Evolutionary conservation across 2,888 invertebrate genomes (phyloP).

Genomic region (Pantelozetes paolii): DNA sequence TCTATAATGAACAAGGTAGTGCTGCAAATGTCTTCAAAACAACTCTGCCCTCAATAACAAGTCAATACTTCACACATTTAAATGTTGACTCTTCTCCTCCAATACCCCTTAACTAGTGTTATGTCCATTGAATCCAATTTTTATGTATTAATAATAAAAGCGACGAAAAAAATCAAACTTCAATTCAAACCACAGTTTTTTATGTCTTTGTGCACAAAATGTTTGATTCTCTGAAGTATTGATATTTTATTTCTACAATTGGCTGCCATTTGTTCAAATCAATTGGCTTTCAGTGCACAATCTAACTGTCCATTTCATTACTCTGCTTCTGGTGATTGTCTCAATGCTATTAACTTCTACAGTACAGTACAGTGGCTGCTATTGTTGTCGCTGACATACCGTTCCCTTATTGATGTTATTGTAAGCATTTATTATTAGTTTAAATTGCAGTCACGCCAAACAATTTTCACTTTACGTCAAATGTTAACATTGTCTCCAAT

Average conservation of each 20-base stretch:
- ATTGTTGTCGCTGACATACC: neutral
- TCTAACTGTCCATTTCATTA: neutral
- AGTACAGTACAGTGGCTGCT: too few species aligned
- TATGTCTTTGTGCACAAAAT: neutral
- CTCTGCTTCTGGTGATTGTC: neutral
- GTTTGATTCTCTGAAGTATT: neutral
- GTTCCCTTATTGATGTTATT: neutral
- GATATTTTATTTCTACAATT: neutral
- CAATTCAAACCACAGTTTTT: neutral
- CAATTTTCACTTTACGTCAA: constrained; percentile 17
- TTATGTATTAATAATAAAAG: neutral
- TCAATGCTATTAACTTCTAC: neutral
- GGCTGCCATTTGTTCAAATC: neutral
- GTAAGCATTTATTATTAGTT: constrained; percentile 5
- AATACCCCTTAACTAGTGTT: neutral
- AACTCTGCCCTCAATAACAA: neutral
- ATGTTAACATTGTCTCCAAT: constrained; percentile 7
- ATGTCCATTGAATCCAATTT: neutral
- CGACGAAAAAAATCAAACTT: too few species aligned
- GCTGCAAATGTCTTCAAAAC: neutral
- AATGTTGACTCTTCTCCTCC: neutral
- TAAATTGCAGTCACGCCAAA: constrained; percentile 27
- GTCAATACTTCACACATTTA: neutral
- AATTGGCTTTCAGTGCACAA: constrained; percentile 6
- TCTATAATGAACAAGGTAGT: constrained; percentile 21